phyloP scores from a whole-genome alignment of 2,797 vertebrate genomes.

The Leptatherina wallacei region DNA sequence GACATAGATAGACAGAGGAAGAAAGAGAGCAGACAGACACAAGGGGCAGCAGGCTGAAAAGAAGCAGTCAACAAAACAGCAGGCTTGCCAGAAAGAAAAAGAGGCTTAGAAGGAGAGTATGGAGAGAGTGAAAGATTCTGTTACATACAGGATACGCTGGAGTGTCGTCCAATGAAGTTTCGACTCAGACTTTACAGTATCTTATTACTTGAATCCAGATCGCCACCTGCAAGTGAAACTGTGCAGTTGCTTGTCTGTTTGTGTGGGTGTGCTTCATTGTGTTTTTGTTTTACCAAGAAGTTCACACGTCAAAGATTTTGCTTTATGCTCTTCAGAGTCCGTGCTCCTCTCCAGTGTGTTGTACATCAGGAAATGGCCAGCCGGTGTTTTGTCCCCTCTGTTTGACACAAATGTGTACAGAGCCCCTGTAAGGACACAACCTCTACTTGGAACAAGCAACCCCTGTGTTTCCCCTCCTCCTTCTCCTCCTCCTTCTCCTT shows the following conservation, averaged over 20 bases:
- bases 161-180: slow-evolving; percentile 61
- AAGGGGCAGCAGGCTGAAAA: slow-evolving; percentile 64
- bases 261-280: slow-evolving; percentile 9
- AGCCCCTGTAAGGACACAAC: slow-evolving; percentile 72
- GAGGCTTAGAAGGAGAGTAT: slow-evolving; percentile 35
- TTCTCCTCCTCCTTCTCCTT: slow-evolving; percentile 67
- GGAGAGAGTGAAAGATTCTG: slow-evolving; percentile 58
- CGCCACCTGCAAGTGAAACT: slow-evolving; percentile 33
- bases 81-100: slow-evolving; percentile 44
- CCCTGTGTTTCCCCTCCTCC: slow-evolving; percentile 75
- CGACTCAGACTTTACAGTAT: slow-evolving; percentile 53
- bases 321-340: slow-evolving; percentile 6
- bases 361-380: slow-evolving; percentile 53
- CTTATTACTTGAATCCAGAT: slow-evolving; percentile 60
- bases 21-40: slow-evolving; percentile 61
- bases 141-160: slow-evolving; percentile 64
- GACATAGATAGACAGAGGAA: slow-evolving; percentile 41
- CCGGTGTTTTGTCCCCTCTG: slow-evolving; percentile 52
- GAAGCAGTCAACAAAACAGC: slow-evolving; percentile 70
- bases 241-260: slow-evolving; percentile 36
- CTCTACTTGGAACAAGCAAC: slow-evolving; percentile 77
- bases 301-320: neutral
- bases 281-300: neutral
- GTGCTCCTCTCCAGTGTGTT: slow-evolving; percentile 22
- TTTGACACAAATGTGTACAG: slow-evolving; percentile 67